Conservation (phyloP, 1,140 invertebrate species). For the Pentalonia nigronervosa region DNA sequence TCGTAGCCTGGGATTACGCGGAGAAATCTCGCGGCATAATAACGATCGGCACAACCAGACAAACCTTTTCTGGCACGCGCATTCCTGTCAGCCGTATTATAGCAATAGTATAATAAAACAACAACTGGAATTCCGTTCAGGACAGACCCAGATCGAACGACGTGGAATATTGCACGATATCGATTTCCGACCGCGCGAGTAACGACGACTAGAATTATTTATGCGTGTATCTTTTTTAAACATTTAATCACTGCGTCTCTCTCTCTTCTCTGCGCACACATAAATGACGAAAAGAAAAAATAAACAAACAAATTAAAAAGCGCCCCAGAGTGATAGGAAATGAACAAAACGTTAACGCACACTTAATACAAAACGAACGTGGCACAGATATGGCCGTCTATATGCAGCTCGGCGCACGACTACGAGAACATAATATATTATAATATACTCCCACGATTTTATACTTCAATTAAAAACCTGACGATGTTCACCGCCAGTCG, state of each 20-base stretch:
- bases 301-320: not conserved
- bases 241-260: not conserved
- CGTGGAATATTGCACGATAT: not conserved
- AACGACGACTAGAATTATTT: not conserved
- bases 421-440: not conserved
- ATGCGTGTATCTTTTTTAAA: not conserved
- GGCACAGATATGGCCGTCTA: not conserved
- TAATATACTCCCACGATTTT: not conserved
- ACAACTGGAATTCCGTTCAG: not conserved
- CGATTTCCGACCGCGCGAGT: not conserved
- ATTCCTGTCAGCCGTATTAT: not conserved
- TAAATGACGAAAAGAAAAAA: too few species aligned
- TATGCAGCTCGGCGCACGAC: not conserved
- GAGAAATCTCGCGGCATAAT: not conserved
- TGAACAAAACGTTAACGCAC: not conserved
- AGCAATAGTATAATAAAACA: not conserved
- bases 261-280: not conserved
- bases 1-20: not conserved
- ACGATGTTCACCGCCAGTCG: not conserved
- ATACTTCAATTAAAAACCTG: not conserved
- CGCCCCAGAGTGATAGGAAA: not conserved
- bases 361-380: not conserved
- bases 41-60: not conserved
- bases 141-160: not conserved
- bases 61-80: not conserved